Evolutionary conservation across 2,113 vertebrate species (phyloP), one percentile per base, ranked within the genome.

Genomic region (Cryptoleucopteryx plumbea): DNA sequence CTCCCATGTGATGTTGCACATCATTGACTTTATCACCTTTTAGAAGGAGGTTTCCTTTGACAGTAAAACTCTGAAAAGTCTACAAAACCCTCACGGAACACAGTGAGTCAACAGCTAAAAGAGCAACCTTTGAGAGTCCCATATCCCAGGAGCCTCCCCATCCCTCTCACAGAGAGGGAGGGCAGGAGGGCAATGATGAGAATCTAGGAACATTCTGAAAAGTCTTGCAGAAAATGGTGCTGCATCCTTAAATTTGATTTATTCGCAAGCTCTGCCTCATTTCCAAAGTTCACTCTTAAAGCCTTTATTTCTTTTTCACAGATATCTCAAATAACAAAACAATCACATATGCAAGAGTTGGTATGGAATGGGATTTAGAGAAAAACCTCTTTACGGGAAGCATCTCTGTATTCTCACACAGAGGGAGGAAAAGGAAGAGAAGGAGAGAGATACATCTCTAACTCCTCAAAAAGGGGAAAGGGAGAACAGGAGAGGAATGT

Each of bases 231-330:
- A 94, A 98, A 97, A 96, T 20, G 61, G 83, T 92, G 38, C 85
- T 90, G 77, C 66, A 40, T 74, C 79, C 23, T 81, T 55, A 71
- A 88, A 70, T 92, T 18, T 58, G n/a, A 77, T 88, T 74, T 61
- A 95, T 91, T 86, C 55, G 89, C 88, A 74, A 88, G 61, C 19
- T 94, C 32, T 27, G 86, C 31, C 66, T 92, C 14, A 19, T 93
- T 95, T 95, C 78, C 63, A 87, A 59, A 93, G 58, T 90, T 95
- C 71, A 90, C 83, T 96, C 91, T 94, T 96, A 88, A 93, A 96
- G 89, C 81, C 82, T 96, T 96, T 95, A 96, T 97, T 97, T 97
- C 82, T 90, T 95, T 92, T 98, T 97, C 98, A 98, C 98, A 98
- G 95, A 97, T 43, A 96, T 97, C 86, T 98, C 93, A 95, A 96